Evolutionary conservation across 2,797 vertebrate genomes (phyloP).

Genomic region (Rhinoraja longicauda): DNA sequence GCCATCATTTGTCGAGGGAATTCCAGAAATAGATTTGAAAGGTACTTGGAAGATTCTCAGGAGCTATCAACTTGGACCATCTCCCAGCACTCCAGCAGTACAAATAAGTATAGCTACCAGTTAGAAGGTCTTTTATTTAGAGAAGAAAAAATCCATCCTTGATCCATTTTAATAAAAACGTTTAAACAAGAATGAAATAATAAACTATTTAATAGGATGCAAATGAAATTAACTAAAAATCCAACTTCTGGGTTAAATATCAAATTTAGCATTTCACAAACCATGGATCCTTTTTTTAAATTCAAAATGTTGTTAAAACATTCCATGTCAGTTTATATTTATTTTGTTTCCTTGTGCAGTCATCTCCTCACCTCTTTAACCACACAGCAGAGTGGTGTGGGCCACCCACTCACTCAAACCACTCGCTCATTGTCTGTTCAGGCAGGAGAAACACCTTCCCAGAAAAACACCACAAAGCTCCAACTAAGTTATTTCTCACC

Average conservation of each 20-base stretch:
- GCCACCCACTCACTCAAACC: neutral
- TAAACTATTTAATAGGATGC: neutral
- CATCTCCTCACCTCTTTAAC: neutral
- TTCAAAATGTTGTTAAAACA: neutral
- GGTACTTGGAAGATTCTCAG: neutral
- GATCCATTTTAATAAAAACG: neutral
- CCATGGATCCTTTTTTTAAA: neutral
- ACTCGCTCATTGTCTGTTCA: neutral
- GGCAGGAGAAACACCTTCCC: neutral
- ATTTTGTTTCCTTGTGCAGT: neutral
- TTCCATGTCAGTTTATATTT: neutral
- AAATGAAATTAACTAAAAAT: neutral
- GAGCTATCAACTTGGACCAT: too few species aligned
- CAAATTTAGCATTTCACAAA: neutral
- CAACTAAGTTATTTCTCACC: neutral
- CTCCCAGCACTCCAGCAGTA: neutral
- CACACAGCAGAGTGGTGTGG: neutral
- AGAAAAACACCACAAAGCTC: neutral
- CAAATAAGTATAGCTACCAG: neutral
- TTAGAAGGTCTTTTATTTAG: too few species aligned
- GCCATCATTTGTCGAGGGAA: neutral
- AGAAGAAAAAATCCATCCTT: neutral
- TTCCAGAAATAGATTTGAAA: neutral
- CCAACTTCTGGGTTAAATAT: neutral
- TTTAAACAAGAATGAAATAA: neutral